Evolutionary conservation across 2,888 invertebrate species (phyloP).

Genomic region (Machimus atricapillus): DNA sequence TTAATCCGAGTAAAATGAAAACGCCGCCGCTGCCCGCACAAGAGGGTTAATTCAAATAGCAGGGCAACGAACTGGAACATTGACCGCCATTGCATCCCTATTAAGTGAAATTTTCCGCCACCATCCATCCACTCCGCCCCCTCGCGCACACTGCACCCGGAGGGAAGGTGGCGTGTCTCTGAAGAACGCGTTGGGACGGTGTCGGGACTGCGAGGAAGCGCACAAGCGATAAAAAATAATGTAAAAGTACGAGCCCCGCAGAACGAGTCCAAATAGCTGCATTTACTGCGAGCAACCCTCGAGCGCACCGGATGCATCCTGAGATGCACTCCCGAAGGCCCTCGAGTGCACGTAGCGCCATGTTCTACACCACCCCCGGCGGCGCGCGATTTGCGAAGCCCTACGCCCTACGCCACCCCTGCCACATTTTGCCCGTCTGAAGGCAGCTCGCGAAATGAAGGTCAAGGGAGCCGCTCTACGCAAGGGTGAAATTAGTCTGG

Average conservation of each 20-base stretch:
- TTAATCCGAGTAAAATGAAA: not conserved
- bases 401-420: not conserved
- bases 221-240: not conserved
- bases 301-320: not conserved
- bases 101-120: not conserved
- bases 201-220: not conserved
- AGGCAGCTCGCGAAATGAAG: not conserved
- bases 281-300: not conserved
- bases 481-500: not conserved
- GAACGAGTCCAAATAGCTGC: not conserved
- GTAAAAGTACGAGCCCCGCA: not conserved
- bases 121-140: not conserved
- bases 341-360: not conserved
- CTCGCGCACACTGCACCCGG: not conserved
- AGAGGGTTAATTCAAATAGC: not conserved
- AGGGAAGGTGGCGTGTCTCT: not conserved
- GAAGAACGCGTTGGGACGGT: not conserved
- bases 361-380: not conserved
- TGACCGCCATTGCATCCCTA: not conserved
- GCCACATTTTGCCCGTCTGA: not conserved
- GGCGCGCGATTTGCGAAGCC: not conserved
- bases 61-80: not conserved
- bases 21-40: not conserved
- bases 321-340: not conserved
- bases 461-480: not conserved